Evolutionary conservation across 2,888 invertebrate species (phyloP).

Genomic region (Drosophila mercatorum): DNA sequence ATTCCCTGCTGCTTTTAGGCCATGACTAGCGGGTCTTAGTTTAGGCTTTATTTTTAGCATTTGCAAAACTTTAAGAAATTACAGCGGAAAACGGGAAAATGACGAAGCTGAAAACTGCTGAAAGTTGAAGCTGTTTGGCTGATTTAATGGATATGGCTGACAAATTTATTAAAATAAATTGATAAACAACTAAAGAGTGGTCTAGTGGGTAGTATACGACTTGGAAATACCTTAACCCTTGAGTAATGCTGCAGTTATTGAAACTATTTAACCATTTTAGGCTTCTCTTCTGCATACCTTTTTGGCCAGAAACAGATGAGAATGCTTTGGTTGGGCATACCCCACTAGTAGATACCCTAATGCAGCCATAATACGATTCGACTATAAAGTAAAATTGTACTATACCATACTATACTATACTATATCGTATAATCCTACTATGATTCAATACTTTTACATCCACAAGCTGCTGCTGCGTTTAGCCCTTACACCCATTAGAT

Average conservation of each 20-base stretch:
- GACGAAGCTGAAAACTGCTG: neutral
- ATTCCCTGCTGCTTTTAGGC: conserved; percentile 14
- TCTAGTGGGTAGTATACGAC: neutral
- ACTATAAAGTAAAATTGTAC: too few species aligned
- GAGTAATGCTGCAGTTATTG: neutral
- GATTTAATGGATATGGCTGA: neutral
- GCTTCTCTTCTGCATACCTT: too few species aligned
- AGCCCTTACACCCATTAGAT: too few species aligned
- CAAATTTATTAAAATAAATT: neutral
- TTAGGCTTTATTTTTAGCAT: conserved; percentile 12
- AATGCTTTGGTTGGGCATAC: too few species aligned
- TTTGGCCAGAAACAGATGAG: too few species aligned
- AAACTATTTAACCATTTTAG: too few species aligned
- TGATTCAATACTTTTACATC: too few species aligned
- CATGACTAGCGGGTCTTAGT: conserved; percentile 27
- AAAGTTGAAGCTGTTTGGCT: neutral
- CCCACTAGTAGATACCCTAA: too few species aligned
- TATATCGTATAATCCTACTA: too few species aligned
- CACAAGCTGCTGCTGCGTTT: too few species aligned
- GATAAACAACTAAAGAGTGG: neutral
- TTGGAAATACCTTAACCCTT: neutral
- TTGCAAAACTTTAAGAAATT: conserved; percentile 21
- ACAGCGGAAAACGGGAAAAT: neutral
- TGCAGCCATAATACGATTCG: too few species aligned
- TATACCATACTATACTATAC: too few species aligned